Evolutionary conservation across 1,140 invertebrate species (phyloP).

Genomic region (Diuraphis noxia): DNA sequence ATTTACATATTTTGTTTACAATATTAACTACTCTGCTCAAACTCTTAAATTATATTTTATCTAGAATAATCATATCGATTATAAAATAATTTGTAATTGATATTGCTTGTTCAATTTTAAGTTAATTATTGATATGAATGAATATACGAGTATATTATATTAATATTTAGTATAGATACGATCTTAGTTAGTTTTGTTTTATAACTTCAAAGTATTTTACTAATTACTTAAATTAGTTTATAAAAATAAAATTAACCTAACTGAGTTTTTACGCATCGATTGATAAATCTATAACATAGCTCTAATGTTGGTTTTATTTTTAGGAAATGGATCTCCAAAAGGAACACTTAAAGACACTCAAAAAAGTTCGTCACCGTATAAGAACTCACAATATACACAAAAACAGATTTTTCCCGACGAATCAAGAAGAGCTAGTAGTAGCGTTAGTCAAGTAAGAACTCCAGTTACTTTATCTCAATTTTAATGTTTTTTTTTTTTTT

Average conservation of each 20-base stretch:
- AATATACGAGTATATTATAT: too few relatives aligned
- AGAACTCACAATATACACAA: conserved; percentile 62
- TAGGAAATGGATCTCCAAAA: conserved; percentile 45
- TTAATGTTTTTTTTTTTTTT: neutral
- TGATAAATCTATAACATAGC: neutral
- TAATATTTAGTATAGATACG: neutral
- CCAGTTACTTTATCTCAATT: neutral
- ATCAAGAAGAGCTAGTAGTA: conserved; percentile 71
- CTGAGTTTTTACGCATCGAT: neutral
- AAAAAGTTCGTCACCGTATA: conserved; percentile 67
- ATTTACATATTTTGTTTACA: too few relatives aligned
- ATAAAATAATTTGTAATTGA: neutral
- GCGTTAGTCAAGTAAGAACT: conserved; percentile 69
- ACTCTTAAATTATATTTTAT: too few relatives aligned
- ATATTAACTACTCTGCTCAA: too few relatives aligned
- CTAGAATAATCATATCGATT: neutral
- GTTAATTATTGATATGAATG: too few relatives aligned
- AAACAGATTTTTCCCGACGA: conserved; percentile 62
- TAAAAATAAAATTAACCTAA: neutral
- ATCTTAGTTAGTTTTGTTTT: neutral
- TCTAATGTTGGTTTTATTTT: neutral
- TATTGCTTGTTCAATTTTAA: too few relatives aligned
- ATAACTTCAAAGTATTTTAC: neutral
- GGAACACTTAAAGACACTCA: conserved; percentile 37
- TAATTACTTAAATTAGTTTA: neutral